phyloP scores from a whole-genome alignment of 2,113 vertebrate species.

The Diglossa brunneiventris region DNA sequence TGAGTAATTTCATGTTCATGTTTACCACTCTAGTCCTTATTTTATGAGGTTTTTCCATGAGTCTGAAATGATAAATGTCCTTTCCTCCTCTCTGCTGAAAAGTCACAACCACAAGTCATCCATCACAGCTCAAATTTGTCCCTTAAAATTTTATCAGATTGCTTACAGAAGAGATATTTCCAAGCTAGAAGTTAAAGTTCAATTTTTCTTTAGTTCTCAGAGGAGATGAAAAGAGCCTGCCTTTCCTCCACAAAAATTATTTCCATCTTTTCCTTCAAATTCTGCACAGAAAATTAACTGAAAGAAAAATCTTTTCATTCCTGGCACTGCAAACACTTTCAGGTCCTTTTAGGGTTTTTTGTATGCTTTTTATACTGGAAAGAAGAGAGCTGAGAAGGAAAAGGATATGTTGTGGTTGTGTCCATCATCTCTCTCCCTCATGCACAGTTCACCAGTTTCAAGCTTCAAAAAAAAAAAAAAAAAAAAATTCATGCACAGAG shows the following conservation, averaged over 20 bases:
- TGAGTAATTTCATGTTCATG: constrained; percentile 14
- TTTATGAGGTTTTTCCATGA: constrained; percentile 49
- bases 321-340: not conserved
- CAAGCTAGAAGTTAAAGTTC: not conserved
- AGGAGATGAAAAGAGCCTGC: not conserved
- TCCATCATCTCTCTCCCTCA: not conserved
- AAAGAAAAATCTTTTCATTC: not conserved
- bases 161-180: not conserved
- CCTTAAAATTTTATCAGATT: not conserved
- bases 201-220: not conserved
- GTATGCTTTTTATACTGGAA: not conserved
- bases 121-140: constrained; percentile 2
- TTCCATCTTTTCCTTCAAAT: not conserved
- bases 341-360: not conserved
- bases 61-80: constrained; percentile 50
- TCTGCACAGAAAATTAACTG: not conserved
- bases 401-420: not conserved
- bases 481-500: not conserved
- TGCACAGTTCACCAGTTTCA: not conserved
- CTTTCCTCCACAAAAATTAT: not conserved
- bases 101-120: constrained; percentile 43
- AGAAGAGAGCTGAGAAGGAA: not conserved
- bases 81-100: constrained; percentile 22
- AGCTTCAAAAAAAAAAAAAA: not conserved
- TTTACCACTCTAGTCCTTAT: constrained; percentile 45